Base-by-base conservation (phyloP, 92 coral and sea anemone genomes). In the Parazoanthus atlanticus region DNA sequence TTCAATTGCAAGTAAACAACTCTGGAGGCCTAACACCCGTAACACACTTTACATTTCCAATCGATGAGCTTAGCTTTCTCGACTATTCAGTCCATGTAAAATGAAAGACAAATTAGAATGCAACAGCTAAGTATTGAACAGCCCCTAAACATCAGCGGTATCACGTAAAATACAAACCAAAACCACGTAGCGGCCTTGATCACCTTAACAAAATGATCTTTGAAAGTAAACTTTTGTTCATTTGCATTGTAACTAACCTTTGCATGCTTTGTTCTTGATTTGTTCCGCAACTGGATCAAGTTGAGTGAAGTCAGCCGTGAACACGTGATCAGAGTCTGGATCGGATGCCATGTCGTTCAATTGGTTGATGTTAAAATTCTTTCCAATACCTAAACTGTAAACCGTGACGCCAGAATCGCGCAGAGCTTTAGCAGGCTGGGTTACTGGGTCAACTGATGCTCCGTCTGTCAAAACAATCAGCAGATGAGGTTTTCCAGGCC, bases 401-500 rank as follows among this genome's bases (percentile, higher is more conserved):
- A 93, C 54, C 16, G 84, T 86, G 6, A 93, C 92, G 9, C 95
- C 93, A 52, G 89, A 84, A 79, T 91, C 93, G 23, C 92, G 92
- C 40, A 93, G 52, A 28, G n/a, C 86, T 74, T 78, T 86, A n/a
- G 93, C 84, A 12, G 95, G 92, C 12, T 54, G 73, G 21, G 32
- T 67, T 3, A 67, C 73, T 23, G 28, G 7, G 73, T 67, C 73
- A 3, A 1, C 3, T 3, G 95, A 91, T 46, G 66, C 31, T 71
- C 93, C 93, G 83, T 91, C 95, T 0, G 95, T 93, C 92, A 93
- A 71, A 25, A 95, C 91, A 36, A 93, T 74, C 49, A 43, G 49
- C 49, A 43, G 49, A 43, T 43, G 66, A 95, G 65, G n/a, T 90
- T 76, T 84, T 3, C 91, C 90, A 2, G 56, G 88, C 6, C 98